A percentile compares a stretch with the other conserved stretches of the same genome.
phyloP scores from a whole-genome alignment of 2,113 vertebrate genomes.

The Ovis canadensis region DNA sequence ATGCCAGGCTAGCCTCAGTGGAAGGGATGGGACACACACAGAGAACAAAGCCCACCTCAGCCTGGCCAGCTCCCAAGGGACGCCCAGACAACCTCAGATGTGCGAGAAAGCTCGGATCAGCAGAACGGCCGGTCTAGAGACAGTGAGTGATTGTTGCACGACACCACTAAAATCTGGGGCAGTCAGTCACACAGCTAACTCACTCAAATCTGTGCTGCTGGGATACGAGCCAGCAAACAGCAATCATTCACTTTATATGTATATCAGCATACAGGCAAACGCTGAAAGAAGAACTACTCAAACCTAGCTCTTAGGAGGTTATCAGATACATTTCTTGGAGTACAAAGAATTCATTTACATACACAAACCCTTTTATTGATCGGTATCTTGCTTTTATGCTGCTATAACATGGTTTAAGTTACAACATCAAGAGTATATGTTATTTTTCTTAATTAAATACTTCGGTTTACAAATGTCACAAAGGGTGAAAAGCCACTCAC shows the following conservation, averaged over 20 bases:
- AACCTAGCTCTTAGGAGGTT: neutral
- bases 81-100: fast-evolving
- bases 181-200: fast-evolving
- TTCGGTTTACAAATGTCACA: neutral
- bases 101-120: no score
- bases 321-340: neutral
- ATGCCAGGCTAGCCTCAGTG: no score
- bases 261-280: fast-evolving
- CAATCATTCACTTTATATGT: neutral
- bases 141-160: fast-evolving
- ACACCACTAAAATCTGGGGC: neutral
- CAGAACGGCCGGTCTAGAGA: no score
- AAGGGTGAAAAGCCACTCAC: slow-evolving; percentile 76
- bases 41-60: neutral
- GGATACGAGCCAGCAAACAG: neutral
- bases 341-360: neutral
- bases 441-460: neutral
- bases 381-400: neutral
- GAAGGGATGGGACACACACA: fast-evolving
- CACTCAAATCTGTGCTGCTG: no score
- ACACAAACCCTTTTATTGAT: neutral
- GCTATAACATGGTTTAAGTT: neutral
- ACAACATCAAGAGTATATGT: neutral
- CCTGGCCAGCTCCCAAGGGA: neutral
- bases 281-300: neutral